Conservation (phyloP, 2,797 vertebrate species). For the Muraenolepis orangiensis region DNA sequence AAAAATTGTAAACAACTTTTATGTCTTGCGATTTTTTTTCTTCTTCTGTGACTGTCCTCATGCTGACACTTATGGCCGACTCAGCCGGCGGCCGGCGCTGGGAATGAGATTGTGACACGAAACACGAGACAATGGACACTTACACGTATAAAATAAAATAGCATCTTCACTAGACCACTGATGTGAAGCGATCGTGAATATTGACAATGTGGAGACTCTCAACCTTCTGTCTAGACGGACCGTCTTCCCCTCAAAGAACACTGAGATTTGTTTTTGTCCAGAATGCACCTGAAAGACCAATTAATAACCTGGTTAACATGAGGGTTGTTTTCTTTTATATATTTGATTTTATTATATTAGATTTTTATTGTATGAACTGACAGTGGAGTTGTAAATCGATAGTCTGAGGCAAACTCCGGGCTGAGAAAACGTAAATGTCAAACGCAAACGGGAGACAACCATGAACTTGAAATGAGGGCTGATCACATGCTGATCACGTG, state of each 20-base stretch:
- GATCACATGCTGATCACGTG: background rate
- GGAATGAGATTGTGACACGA: background rate
- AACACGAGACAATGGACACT: background rate
- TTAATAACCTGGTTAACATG: background rate
- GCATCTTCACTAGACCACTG: background rate
- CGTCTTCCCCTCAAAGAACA: background rate
- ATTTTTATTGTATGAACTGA: background rate
- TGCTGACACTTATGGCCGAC: background rate
- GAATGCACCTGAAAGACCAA: background rate
- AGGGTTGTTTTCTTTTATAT: background rate
- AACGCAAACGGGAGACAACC: background rate
- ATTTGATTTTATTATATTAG: background rate
- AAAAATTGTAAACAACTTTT: background rate
- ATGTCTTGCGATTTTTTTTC: background rate
- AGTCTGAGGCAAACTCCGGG: background rate
- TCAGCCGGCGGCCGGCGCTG: background rate
- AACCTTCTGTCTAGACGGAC: background rate
- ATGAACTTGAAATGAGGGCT: background rate
- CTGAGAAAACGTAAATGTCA: background rate
- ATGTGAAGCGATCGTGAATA: background rate
- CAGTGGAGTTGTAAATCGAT: background rate
- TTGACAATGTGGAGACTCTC: background rate
- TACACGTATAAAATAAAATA: background rate
- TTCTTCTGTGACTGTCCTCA: background rate
- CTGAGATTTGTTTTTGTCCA: background rate